Evolutionary conservation across 1,140 invertebrate genomes (phyloP), one percentile per base, ranked within the genome.

Genomic region (Drosophila nasuta): DNA sequence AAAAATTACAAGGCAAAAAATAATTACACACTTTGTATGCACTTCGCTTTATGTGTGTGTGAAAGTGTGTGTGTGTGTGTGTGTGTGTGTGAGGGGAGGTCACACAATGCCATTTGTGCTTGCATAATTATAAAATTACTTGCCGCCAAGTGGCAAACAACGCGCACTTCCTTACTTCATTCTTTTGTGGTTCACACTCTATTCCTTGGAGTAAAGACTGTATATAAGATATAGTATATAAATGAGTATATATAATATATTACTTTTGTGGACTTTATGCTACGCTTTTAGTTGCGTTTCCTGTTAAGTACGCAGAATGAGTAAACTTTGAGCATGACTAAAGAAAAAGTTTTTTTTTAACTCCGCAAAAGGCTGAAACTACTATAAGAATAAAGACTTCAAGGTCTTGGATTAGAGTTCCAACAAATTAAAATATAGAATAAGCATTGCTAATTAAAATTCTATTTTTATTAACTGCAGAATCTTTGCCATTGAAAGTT

Each of bases 51-150:
- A 25, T n/a, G 17, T 8, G 58, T 45, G 15, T 38, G 51, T 25
- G 51, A 13, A 13, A 38, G 41, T 59, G 46, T n/a, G 38, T n/a
- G 59, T 8, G 41, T 38, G 59, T 52, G 11, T 56, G 69, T 60
- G 2, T 48, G 41, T 38, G 35, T 48, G 10, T 54, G 59, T 68
- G 48, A 57, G 28, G 51, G 54, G 67, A 67, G 81, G 82, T 81
- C 82, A 86, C 78, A 85, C 82, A 85, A 85, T 81, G 75, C 75
- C 82, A 79, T 81, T 87, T 80, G 58, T 66, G 77, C 85, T 83
- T 80, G 83, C 83, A 88, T 88, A 88, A 88, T 88, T 88, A 88
- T 83, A 76, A 78, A 88, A 88, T 88, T 88, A 89, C 85, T 88
- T 87, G 74, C 59, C 66, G 52, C 66, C 66, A 75, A 75, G 66